These are phyloP conservation scores for Echinops telfairi DNA, from an alignment of 2,113 vertebrate species.

Conservation along the genomic window DNA sequence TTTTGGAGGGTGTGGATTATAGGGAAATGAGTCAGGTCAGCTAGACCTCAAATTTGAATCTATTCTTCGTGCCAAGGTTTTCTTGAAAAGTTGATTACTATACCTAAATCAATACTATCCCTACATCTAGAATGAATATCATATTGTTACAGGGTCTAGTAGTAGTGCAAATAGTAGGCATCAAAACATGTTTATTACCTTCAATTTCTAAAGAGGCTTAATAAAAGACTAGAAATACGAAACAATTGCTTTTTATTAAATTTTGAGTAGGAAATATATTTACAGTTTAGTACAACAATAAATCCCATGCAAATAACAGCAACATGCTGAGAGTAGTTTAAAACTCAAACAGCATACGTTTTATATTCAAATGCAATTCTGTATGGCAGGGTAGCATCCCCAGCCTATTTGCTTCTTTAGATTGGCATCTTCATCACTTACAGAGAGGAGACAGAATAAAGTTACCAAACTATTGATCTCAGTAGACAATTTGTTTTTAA, in stretches of 20 bases:
- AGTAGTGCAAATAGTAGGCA: neutral
- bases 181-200: neutral
- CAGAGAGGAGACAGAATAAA: neutral
- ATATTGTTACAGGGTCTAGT: neutral
- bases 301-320: neutral
- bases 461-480: neutral
- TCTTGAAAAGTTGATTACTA: slow-evolving; percentile 22
- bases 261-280: neutral
- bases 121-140: slow-evolving; percentile 36
- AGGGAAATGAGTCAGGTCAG: neutral
- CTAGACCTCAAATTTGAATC: neutral
- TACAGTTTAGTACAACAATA: neutral
- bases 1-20: neutral
- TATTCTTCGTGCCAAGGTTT: neutral
- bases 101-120: neutral
- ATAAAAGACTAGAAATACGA: neutral
- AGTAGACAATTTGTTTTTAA: slow-evolving; percentile 20
- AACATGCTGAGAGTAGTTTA: neutral
- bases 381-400: neutral
- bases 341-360: neutral
- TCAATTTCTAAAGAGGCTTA: neutral
- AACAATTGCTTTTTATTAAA: slow-evolving; percentile 10
- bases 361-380: neutral
- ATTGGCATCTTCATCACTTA: neutral
- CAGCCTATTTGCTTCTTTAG: neutral